Evolutionary conservation across 2,113 vertebrate genomes (phyloP).

Genomic region (Psophia crepitans): DNA sequence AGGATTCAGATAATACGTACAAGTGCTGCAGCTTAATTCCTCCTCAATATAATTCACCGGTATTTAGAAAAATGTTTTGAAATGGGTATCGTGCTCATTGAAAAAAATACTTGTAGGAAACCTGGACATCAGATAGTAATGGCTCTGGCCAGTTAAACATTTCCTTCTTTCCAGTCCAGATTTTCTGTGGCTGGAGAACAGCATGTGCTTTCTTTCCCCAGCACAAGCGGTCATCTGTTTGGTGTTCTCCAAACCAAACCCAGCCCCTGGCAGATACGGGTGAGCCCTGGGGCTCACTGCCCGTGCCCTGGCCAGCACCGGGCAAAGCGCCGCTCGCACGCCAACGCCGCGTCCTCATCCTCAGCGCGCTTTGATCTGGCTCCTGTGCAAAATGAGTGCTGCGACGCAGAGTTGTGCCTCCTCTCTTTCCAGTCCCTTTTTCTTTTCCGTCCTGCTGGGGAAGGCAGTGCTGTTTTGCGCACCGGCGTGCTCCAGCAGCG

Average conservation of each 20-base stretch:
- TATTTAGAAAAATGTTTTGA: neutral
- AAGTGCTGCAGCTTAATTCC: neutral
- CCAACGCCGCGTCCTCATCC: neutral
- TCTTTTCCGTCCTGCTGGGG: neutral
- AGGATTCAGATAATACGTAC: neutral
- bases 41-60: neutral
- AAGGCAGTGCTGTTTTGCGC: neutral
- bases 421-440: neutral
- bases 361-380: neutral
- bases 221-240: neutral
- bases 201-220: neutral
- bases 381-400: neutral
- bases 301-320: neutral
- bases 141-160: neutral
- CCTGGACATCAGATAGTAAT: neutral
- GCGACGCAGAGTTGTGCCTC: neutral
- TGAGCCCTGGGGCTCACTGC: neutral
- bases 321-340: accelerated
- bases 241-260: neutral
- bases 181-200: neutral
- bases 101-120: neutral
- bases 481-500: neutral
- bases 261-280: neutral
- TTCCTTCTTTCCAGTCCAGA: neutral
- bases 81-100: neutral